A percentile compares a stretch with the other conserved stretches of the same genome.
These are phyloP conservation scores for Microcebus tavaratra DNA, from an alignment of 2,113 vertebrate genomes.

Conservation along the genomic window DNA sequence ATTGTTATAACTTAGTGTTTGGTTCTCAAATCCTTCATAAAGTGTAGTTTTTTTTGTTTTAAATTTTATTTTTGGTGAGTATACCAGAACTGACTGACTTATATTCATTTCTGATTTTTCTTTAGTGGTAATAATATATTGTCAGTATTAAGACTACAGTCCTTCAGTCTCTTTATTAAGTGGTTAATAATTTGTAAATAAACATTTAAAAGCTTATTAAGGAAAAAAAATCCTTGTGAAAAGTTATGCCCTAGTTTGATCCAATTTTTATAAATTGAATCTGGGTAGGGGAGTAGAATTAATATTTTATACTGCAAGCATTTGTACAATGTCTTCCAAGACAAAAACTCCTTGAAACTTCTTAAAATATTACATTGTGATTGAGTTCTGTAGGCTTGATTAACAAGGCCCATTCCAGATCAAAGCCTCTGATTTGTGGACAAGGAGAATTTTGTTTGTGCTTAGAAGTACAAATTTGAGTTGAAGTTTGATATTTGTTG, in stretches of 20 bases:
- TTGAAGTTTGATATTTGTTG: not conserved
- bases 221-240: slow-evolving; percentile 2
- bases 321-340: not conserved
- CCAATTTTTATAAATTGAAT: slow-evolving; percentile 27
- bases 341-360: not conserved
- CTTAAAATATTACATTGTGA: not conserved
- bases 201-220: slow-evolving; percentile 66
- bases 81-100: not conserved
- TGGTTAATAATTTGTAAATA: slow-evolving; percentile 66
- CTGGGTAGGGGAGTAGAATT: not conserved
- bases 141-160: not conserved
- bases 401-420: not conserved
- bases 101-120: not conserved
- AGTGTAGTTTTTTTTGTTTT: not conserved
- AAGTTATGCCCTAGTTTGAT: slow-evolving; percentile 34
- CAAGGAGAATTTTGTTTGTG: not conserved
- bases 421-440: not conserved
- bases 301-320: not conserved
- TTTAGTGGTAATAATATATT: not conserved
- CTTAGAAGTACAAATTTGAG: not conserved
- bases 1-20: not conserved
- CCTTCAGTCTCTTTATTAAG: slow-evolving; percentile 20
- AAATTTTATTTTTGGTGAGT: not conserved
- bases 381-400: not conserved
- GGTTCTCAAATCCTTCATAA: not conserved